Evolutionary conservation across 2,888 invertebrate species (phyloP).

Genomic region (Nipponacmea schrenckii): DNA sequence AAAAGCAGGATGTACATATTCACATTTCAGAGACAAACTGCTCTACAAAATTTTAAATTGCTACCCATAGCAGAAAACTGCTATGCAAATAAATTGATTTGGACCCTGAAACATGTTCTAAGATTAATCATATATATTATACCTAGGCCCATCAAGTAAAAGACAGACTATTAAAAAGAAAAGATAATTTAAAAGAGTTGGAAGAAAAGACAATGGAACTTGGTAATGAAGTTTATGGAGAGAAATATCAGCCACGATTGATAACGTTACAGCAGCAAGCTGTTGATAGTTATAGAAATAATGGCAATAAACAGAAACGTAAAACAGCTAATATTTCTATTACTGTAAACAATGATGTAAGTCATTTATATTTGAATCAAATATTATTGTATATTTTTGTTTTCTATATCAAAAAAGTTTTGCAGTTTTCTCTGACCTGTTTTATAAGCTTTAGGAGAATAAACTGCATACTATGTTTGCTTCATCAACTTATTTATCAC

Average conservation of each 20-base stretch:
- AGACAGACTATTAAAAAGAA: slow-evolving; percentile 44
- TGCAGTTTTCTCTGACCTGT: too few species aligned
- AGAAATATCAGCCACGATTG: slow-evolving; percentile 35
- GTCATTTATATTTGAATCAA: neutral
- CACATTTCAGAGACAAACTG: too few species aligned
- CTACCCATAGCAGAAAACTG: too few species aligned
- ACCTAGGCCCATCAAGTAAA: slow-evolving; percentile 46
- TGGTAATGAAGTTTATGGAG: slow-evolving; percentile 43
- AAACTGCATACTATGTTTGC: too few species aligned
- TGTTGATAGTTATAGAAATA: slow-evolving; percentile 24
- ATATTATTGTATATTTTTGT: too few species aligned
- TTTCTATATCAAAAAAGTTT: too few species aligned
- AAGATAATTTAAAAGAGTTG: slow-evolving; percentile 35
- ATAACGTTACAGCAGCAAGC: slow-evolving; percentile 18
- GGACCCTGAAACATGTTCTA: neutral
- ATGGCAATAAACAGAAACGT: neutral
- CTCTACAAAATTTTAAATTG: too few species aligned
- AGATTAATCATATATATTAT: slow-evolving; percentile 7
- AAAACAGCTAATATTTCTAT: slow-evolving; percentile 24
- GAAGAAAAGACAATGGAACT: slow-evolving; percentile 37
- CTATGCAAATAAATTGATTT: too few species aligned
- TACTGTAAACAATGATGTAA: slow-evolving; percentile 33
- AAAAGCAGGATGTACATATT: too few species aligned
- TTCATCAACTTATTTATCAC: too few species aligned
- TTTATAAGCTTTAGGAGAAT: too few species aligned